Percentiles rank a stretch among this genome's conserved stretches.
Conservation (phyloP, 2,888 invertebrate species). For the Eueremaeus valkanovi region DNA sequence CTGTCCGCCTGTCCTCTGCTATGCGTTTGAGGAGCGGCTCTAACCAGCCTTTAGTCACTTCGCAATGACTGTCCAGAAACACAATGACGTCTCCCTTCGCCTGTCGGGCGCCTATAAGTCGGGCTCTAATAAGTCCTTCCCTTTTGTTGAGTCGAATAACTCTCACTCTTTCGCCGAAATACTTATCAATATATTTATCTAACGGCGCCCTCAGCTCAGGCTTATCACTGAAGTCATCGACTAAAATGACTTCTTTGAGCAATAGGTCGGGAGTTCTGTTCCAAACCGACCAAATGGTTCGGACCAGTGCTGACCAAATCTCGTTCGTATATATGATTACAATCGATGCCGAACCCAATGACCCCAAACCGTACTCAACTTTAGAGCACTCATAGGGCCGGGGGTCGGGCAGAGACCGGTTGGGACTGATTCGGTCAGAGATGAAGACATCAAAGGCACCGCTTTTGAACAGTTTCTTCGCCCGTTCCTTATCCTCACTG, state of each 20-base stretch:
- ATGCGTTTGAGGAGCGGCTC: constrained; percentile 83
- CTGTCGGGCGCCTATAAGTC: constrained; percentile 77
- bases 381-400: constrained; percentile 60
- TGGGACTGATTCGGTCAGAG: constrained; percentile 80
- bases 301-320: constrained; percentile 74
- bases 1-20: constrained; percentile 70
- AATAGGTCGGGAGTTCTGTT: constrained; percentile 66
- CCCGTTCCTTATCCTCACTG: constrained; percentile 59
- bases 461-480: constrained; percentile 68
- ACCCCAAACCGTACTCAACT: constrained; percentile 60
- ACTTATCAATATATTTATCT: constrained; percentile 66
- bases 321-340: constrained; percentile 86
- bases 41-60: constrained; percentile 62
- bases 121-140: constrained; percentile 82
- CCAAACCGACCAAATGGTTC: constrained; percentile 86
- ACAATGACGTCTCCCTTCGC: constrained; percentile 75
- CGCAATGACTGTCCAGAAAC: constrained; percentile 90
- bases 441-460: constrained; percentile 83
- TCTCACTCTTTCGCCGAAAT: constrained; percentile 62
- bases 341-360: constrained; percentile 65
- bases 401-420: constrained; percentile 69
- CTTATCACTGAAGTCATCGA: constrained; percentile 87
- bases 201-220: constrained; percentile 57
- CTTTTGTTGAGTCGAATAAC: constrained; percentile 70
- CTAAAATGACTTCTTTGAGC: constrained; percentile 84